These are phyloP conservation scores for Corticium candelabrum DNA, from an alignment of 37 sponge, comb jelly and placozoan genomes.

Conservation along the genomic window DNA sequence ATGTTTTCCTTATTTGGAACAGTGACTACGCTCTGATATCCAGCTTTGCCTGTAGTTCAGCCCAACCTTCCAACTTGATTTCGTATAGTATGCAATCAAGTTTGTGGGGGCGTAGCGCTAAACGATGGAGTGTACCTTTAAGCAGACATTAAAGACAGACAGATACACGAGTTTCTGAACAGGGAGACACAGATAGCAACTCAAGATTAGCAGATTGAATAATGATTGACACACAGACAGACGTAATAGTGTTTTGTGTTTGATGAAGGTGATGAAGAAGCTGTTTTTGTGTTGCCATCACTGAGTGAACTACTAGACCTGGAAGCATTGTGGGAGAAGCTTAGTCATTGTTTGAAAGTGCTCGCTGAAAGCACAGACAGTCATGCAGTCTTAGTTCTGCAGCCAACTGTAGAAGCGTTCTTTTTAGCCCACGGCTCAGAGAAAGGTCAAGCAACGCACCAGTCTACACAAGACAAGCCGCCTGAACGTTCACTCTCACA, in stretches of 20 bases:
- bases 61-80: too few relatives aligned
- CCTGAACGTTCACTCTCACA: neutral
- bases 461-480: neutral
- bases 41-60: too few relatives aligned
- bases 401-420: slow-evolving; percentile 94
- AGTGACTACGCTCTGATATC: too few relatives aligned
- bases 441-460: neutral
- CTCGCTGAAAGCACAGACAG: slow-evolving; percentile 68
- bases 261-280: neutral
- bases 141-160: too few relatives aligned
- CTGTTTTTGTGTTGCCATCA: slow-evolving; percentile 16
- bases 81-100: too few relatives aligned
- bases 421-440: slow-evolving; percentile 83
- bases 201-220: too few relatives aligned
- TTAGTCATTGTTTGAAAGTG: slow-evolving; percentile 76
- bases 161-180: too few relatives aligned
- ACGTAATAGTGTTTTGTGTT: neutral
- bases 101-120: too few relatives aligned
- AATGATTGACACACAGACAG: neutral
- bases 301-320: slow-evolving; percentile 72
- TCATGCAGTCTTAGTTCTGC: slow-evolving; percentile 95
- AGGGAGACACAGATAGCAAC: too few relatives aligned
- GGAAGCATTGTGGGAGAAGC: slow-evolving; percentile 66
- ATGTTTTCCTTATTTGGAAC: too few relatives aligned
- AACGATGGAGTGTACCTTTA: too few relatives aligned